Conservation (phyloP, 2,113 vertebrate species). For the Cacatua alba region DNA sequence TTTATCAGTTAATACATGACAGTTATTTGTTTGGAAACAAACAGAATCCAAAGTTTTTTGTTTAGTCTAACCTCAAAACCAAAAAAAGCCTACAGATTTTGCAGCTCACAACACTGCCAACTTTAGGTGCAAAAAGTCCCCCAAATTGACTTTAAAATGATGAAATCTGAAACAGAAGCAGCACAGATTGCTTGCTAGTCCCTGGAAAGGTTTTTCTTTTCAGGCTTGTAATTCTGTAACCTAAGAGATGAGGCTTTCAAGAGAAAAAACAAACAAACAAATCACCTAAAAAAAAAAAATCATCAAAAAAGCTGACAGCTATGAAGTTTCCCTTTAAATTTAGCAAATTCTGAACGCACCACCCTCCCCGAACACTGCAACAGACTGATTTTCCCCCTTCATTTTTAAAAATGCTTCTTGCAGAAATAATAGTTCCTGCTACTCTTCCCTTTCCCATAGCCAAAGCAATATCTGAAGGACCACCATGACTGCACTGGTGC, state of each 20-base stretch:
- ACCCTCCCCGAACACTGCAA: neutral
- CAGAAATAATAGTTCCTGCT: neutral
- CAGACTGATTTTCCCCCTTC: neutral
- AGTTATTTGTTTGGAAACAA: neutral
- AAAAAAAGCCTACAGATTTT: neutral
- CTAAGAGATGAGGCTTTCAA: neutral
- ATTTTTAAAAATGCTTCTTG: neutral
- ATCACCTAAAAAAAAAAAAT: neutral
- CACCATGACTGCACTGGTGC: fast-evolving
- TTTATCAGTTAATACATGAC: neutral
- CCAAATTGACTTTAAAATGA: slow-evolving; percentile 36
- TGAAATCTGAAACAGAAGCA: neutral
- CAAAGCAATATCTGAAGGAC: neutral
- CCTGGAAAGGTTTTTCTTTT: neutral
- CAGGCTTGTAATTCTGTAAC: neutral
- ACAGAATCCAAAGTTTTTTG: neutral
- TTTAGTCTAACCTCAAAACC: neutral
- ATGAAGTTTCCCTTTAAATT: neutral
- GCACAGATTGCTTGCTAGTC: neutral
- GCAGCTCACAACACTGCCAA: neutral
- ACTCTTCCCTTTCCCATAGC: neutral
- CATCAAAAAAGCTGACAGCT: neutral
- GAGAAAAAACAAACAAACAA: neutral
- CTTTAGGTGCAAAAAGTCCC: slow-evolving; percentile 6
- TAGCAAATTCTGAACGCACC: neutral